phyloP scores from a whole-genome alignment of 2,797 vertebrate genomes.

The Anguilla anguilla region DNA sequence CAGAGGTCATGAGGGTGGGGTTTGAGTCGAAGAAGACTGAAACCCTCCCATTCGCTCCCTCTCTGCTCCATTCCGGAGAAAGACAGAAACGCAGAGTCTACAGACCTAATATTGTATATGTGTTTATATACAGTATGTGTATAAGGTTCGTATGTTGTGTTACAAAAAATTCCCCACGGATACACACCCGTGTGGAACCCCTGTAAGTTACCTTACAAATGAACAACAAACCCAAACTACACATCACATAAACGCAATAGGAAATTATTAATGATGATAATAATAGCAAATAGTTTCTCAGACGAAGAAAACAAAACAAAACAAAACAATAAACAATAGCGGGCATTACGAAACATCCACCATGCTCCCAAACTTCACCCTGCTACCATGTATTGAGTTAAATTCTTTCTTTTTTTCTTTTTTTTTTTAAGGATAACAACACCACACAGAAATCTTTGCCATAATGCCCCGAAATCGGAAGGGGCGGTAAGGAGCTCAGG shows the following conservation, averaged over 20 bases:
- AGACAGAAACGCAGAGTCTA: slow-evolving; percentile 59
- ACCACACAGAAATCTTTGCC: neutral
- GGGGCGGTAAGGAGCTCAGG: neutral
- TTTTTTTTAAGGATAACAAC: slow-evolving; percentile 19
- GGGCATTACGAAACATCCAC: slow-evolving; percentile 32
- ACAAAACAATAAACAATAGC: slow-evolving; percentile 16
- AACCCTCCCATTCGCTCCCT: slow-evolving; percentile 39
- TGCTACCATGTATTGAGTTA: slow-evolving; percentile 3
- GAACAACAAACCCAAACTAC: slow-evolving; percentile 44
- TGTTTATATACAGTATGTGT: slow-evolving; percentile 58
- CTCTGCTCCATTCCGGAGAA: slow-evolving; percentile 53
- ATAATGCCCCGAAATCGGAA: neutral
- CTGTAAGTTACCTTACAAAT: slow-evolving; percentile 36
- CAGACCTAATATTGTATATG: slow-evolving; percentile 64
- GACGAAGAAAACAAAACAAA: slow-evolving; percentile 7
- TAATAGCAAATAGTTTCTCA: slow-evolving; percentile 37
- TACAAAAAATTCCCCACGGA: slow-evolving; percentile 57
- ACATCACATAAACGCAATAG: slow-evolving; percentile 46
- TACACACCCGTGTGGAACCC: slow-evolving; percentile 42
- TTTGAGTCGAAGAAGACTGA: slow-evolving; percentile 37
- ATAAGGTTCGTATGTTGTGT: slow-evolving; percentile 44
- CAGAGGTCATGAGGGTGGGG: slow-evolving; percentile 34
- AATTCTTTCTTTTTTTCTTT: slow-evolving; percentile 7
- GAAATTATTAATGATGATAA: slow-evolving; percentile 35
- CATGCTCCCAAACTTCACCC: neutral